Conservation (phyloP, 2,797 vertebrate genomes). For the Scolopax rusticola region DNA sequence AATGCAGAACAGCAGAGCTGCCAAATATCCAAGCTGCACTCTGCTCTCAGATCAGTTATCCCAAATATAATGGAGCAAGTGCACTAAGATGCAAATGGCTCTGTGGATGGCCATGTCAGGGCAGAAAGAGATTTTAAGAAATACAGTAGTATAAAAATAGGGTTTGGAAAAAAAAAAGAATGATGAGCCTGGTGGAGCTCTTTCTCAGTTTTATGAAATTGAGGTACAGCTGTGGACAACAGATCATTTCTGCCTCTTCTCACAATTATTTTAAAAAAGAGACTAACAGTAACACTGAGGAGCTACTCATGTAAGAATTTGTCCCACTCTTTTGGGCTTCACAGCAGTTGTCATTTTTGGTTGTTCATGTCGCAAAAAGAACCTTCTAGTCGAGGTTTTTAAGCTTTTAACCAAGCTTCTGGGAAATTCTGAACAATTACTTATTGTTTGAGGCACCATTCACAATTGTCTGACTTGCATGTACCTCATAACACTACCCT, state of each 20-base stretch:
- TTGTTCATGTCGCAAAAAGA: background rate
- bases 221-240: background rate
- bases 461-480: background rate
- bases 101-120: background rate
- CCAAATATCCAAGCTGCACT: background rate
- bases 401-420: background rate
- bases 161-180: background rate
- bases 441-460: background rate
- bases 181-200: background rate
- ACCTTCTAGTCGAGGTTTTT: background rate
- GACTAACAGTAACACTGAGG: background rate
- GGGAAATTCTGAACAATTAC: background rate
- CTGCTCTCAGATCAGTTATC: background rate
- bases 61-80: background rate
- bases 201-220: background rate
- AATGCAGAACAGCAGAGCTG: background rate
- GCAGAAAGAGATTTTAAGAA: background rate
- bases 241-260: background rate
- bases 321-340: background rate
- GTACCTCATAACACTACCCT: background rate
- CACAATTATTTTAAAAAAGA: background rate
- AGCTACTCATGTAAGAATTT: background rate
- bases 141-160: background rate
- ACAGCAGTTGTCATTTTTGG: background rate
- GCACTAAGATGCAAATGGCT: background rate